A percentile compares a stretch with the other conserved stretches of the same genome.
Conservation (phyloP, 2,888 invertebrate genomes). For the Ochropleura leucogaster region DNA sequence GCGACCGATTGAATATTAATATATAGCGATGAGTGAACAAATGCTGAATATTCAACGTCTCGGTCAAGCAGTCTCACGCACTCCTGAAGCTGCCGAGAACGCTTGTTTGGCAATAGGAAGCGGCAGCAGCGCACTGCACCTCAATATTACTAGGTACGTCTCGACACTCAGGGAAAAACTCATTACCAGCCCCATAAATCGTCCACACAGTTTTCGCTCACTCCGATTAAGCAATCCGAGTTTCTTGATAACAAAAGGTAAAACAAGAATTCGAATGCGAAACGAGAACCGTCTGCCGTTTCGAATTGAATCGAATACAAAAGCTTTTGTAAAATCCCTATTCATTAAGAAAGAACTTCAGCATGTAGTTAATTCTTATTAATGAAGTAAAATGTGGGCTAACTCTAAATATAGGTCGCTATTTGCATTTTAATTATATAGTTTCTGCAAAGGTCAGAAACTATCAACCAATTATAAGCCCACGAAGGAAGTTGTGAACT, state of each 20-base stretch:
- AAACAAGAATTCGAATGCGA: slow-evolving; percentile 34
- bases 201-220: slow-evolving; percentile 14
- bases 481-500: slow-evolving; percentile 80
- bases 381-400: slow-evolving; percentile 64
- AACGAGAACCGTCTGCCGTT: slow-evolving; percentile 28
- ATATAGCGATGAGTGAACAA: slow-evolving; percentile 80
- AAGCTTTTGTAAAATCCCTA: slow-evolving; percentile 37
- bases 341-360: slow-evolving; percentile 38
- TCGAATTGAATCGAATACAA: slow-evolving; percentile 28
- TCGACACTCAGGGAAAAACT: slow-evolving; percentile 13
- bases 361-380: slow-evolving; percentile 33
- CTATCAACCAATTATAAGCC: slow-evolving; percentile 68
- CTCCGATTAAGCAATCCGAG: slow-evolving; percentile 23
- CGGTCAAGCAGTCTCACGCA: slow-evolving; percentile 84
- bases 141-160: background rate
- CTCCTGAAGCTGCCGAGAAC: slow-evolving; percentile 52
- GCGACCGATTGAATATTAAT: slow-evolving; percentile 86
- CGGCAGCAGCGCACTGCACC: slow-evolving; percentile 38
- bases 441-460: slow-evolving; percentile 73
- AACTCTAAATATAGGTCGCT: slow-evolving; percentile 62
- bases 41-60: slow-evolving; percentile 85
- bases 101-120: slow-evolving; percentile 62
- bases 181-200: slow-evolving; percentile 13
- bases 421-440: slow-evolving; percentile 60
- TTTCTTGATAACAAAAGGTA: slow-evolving; percentile 33